Evolutionary conservation across 2,113 vertebrate species (phyloP).

Genomic region (Polyodon spathula): DNA sequence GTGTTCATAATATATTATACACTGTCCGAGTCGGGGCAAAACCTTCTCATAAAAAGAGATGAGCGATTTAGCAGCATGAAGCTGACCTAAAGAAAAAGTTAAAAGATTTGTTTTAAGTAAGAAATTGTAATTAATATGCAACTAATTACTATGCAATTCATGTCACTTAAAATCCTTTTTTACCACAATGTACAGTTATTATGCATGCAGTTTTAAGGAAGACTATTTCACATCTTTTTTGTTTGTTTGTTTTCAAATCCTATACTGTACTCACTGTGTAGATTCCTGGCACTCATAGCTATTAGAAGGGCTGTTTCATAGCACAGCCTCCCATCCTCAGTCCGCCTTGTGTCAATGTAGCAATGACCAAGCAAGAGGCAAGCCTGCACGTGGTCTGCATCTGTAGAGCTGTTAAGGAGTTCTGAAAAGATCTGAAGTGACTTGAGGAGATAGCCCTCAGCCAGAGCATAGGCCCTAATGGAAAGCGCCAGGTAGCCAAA

Average conservation of each 20-base stretch:
- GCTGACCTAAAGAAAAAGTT: constrained; percentile 65
- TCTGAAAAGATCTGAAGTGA: constrained; percentile 62
- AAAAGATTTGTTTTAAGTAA: too few species aligned
- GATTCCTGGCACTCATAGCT: constrained; percentile 69
- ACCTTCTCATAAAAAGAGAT: constrained; percentile 77
- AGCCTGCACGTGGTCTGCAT: constrained; percentile 73
- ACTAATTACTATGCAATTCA: too few species aligned
- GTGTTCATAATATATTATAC: constrained; percentile 83
- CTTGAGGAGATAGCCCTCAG: constrained; percentile 69
- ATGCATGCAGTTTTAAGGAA: too few species aligned
- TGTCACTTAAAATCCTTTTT: too few species aligned
- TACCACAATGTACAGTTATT: too few species aligned
- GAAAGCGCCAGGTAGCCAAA: constrained; percentile 74
- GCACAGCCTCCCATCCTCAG: constrained; percentile 58
- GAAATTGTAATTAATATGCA: too few species aligned
- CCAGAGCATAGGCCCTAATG: constrained; percentile 44
- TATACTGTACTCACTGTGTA: constrained; percentile 71
- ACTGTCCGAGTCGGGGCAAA: constrained; percentile 68
- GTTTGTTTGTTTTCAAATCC: too few species aligned
- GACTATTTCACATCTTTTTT: too few species aligned
- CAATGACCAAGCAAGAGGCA: constrained; percentile 80
- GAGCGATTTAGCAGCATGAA: constrained; percentile 73
- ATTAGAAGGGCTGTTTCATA: constrained; percentile 80
- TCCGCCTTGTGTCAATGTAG: constrained; percentile 54
- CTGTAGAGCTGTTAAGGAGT: constrained; percentile 64